A percentile compares a stretch with the other conserved stretches of the same genome.
Conservation (phyloP, 1,140 invertebrate species). For the Meteorus sp. region DNA sequence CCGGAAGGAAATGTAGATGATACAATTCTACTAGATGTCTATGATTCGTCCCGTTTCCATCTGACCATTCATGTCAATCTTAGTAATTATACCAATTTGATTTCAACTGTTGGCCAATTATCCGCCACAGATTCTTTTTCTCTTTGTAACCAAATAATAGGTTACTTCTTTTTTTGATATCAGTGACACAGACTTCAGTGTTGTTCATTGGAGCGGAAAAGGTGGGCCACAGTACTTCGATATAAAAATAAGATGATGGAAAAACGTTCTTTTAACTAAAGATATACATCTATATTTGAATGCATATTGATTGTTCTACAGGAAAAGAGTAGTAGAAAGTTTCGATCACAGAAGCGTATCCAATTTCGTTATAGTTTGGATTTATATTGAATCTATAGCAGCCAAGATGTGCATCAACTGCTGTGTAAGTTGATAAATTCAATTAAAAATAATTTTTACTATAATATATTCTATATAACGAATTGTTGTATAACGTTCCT, state of each 20-base stretch:
- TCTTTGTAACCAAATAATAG: too few species aligned
- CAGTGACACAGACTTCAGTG: too few species aligned
- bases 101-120: too few species aligned
- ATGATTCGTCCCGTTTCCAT: too few species aligned
- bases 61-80: too few species aligned
- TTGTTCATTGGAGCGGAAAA: background rate
- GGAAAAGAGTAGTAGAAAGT: conserved; percentile 25
- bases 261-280: background rate
- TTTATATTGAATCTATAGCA: conserved; percentile 20
- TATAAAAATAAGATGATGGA: background rate
- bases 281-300: conserved; percentile 17
- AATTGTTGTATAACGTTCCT: too few species aligned
- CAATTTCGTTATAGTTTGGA: conserved; percentile 20
- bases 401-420: conserved; percentile 20
- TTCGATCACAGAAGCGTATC: conserved; percentile 18
- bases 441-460: background rate
- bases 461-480: background rate
- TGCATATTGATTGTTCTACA: background rate
- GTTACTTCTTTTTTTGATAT: too few species aligned
- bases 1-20: too few species aligned
- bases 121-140: too few species aligned
- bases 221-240: background rate
- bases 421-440: conserved; percentile 16
- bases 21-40: too few species aligned
- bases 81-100: too few species aligned